These are phyloP conservation scores for Tribolium freemani DNA, from an alignment of 2,888 invertebrate species.

Conservation along the genomic window DNA sequence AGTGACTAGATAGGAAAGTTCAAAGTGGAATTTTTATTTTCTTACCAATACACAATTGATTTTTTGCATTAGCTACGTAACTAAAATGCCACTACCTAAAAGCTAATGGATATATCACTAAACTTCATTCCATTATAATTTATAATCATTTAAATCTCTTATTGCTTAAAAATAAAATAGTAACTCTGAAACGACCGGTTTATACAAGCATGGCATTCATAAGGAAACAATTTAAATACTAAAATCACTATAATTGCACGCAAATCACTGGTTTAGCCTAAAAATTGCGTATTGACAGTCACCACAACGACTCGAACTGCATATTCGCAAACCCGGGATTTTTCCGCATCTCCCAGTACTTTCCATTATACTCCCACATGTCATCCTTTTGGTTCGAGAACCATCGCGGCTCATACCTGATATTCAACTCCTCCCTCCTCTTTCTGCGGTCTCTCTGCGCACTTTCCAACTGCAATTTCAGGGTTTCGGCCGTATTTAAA, in stretches of 20 bases:
- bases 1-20: constrained; percentile 54
- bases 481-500: constrained; percentile 78
- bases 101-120: constrained; percentile 34
- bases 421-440: constrained; percentile 72
- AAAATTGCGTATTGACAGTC: constrained; percentile 62
- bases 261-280: neutral
- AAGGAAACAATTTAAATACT: constrained; percentile 15
- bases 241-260: constrained; percentile 30
- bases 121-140: constrained; percentile 26
- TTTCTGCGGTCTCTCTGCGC: constrained; percentile 80
- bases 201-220: constrained; percentile 29
- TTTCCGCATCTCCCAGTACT: constrained; percentile 82
- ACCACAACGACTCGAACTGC: constrained; percentile 75
- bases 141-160: constrained; percentile 25
- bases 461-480: constrained; percentile 81
- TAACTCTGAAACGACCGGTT: constrained; percentile 13
- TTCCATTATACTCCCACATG: constrained; percentile 78
- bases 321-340: constrained; percentile 76
- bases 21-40: constrained; percentile 47
- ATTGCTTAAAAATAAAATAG: constrained; percentile 34
- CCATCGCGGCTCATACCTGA: constrained; percentile 71
- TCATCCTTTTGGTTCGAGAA: constrained; percentile 69
- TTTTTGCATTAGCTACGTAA: constrained; percentile 37
- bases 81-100: constrained; percentile 45
- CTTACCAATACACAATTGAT: constrained; percentile 37